phyloP scores from a whole-genome alignment of 2,888 invertebrate species.

The Volucella inanis region DNA sequence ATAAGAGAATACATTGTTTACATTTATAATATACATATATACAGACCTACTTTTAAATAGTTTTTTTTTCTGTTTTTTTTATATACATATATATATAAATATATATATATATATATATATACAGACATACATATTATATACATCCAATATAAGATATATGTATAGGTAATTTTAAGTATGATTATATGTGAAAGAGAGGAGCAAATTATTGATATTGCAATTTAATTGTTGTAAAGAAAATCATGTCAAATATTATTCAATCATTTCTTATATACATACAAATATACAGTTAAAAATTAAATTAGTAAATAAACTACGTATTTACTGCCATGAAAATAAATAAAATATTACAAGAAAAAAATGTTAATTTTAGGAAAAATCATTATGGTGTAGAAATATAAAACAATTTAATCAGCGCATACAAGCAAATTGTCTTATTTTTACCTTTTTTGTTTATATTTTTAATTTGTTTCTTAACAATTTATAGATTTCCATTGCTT shows the following conservation, averaged over 20 bases:
- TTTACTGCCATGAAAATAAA: slow-evolving; percentile 65
- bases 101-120: slow-evolving; percentile 20
- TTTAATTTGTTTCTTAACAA: too few species aligned
- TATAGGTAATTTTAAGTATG: slow-evolving; percentile 46
- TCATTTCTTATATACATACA: slow-evolving; percentile 59
- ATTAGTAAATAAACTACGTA: slow-evolving; percentile 63
- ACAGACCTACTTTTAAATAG: slow-evolving; percentile 43
- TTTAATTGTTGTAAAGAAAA: slow-evolving; percentile 69
- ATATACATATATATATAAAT: neutral
- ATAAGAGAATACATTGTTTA: slow-evolving; percentile 55
- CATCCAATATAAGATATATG: slow-evolving; percentile 34
- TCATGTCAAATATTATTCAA: slow-evolving; percentile 61
- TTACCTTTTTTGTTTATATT: neutral
- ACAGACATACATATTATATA: slow-evolving; percentile 19
- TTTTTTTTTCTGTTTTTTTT: slow-evolving; percentile 57
- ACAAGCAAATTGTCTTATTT: slow-evolving; percentile 10
- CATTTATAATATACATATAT: slow-evolving; percentile 34
- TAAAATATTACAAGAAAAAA: slow-evolving; percentile 16
- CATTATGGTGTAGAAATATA: slow-evolving; percentile 73
- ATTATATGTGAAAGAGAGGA: slow-evolving; percentile 24
- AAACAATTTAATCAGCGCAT: slow-evolving; percentile 64
- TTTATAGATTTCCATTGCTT: too few species aligned
- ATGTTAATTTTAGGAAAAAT: slow-evolving; percentile 71
- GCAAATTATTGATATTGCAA: slow-evolving; percentile 64
- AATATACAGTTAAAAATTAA: slow-evolving; percentile 45